phyloP scores from a whole-genome alignment of 2,888 invertebrate genomes.

The Cecidostiba fungosa region DNA sequence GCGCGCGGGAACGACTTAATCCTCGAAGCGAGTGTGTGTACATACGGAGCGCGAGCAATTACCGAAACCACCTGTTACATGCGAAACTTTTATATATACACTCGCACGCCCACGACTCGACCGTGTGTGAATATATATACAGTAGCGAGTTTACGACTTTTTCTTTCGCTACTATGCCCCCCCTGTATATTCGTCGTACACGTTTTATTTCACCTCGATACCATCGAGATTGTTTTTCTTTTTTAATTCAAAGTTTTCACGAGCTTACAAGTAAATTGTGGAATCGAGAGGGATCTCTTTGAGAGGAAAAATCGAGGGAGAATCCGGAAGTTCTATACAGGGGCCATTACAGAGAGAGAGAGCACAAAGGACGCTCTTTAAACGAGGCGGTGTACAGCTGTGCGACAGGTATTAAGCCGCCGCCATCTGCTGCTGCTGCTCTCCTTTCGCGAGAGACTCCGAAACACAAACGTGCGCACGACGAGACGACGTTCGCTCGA shows the following conservation, averaged over 20 bases:
- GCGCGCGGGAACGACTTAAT: constrained; percentile 55
- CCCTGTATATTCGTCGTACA: not conserved
- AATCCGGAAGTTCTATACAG: constrained; percentile 13
- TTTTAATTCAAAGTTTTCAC: not conserved
- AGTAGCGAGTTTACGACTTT: constrained; percentile 41
- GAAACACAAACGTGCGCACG: not conserved
- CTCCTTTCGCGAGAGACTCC: not conserved
- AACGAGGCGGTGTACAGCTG: constrained; percentile 25
- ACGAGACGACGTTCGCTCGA: not conserved
- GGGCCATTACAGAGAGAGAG: not conserved
- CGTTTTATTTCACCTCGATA: no score
- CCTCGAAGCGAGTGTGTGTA: constrained; percentile 42
- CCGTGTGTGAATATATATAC: not conserved
- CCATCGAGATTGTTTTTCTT: not conserved
- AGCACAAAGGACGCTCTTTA: not conserved
- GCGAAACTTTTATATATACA: constrained; percentile 56
- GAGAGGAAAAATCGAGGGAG: not conserved
- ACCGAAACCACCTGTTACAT: constrained; percentile 69
- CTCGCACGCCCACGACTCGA: not conserved
- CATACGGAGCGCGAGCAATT: constrained; percentile 63
- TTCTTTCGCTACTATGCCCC: not conserved
- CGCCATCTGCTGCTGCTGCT: constrained; percentile 18
- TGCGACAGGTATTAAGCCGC: constrained; percentile 32
- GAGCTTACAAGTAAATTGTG: no score
- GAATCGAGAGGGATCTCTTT: not conserved